Evolutionary conservation across 2,113 vertebrate species (phyloP).

Genomic region (Laticauda colubrina): DNA sequence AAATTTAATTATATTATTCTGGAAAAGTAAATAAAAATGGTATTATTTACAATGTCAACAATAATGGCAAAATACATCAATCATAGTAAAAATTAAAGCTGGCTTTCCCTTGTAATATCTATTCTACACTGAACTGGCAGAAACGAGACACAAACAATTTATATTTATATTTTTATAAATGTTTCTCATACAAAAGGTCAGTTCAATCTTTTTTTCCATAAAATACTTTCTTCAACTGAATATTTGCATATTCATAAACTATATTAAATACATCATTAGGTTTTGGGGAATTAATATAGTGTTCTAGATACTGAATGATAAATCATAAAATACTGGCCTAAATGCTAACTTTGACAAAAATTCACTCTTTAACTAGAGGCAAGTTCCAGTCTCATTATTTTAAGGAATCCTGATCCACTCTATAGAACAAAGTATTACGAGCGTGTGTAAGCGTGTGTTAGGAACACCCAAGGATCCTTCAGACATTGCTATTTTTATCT

Average conservation of each 20-base stretch:
- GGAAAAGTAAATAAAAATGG: constrained; percentile 1
- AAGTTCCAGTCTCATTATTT: not conserved
- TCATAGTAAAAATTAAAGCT: not conserved
- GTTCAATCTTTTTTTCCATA: not conserved
- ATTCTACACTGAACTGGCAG: not conserved
- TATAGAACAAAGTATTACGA: not conserved
- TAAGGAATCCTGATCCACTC: not conserved
- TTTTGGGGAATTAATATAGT: not conserved
- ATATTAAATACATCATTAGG: not conserved
- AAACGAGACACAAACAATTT: not conserved
- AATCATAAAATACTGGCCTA: not conserved
- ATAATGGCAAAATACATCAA: not conserved
- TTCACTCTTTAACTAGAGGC: not conserved
- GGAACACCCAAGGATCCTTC: not conserved
- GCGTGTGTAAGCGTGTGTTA: not conserved
- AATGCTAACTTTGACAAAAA: not conserved
- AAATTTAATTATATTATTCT: not conserved
- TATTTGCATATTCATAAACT: not conserved
- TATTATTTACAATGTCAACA: not conserved
- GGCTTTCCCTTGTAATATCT: not conserved
- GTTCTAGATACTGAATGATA: not conserved
- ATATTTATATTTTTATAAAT: not conserved
- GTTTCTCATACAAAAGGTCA: not conserved
- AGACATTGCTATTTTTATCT: not conserved
- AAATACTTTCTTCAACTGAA: not conserved